Conservation (phyloP, 64 coral and sea anemone genomes). For the Montipora efflorescens region DNA sequence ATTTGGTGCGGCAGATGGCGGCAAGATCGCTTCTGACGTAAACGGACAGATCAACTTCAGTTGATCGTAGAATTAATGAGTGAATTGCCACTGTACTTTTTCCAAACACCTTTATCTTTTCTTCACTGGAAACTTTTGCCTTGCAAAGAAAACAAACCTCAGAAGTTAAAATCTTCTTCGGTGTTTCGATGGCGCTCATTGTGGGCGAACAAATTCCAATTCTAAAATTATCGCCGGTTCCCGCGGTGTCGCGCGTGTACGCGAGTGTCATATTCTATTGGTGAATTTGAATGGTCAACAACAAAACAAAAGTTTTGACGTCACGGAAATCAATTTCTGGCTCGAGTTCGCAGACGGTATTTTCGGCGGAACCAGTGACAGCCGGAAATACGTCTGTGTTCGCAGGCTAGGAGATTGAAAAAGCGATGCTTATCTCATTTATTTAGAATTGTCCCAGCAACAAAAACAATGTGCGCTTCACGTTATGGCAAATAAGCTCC, state of each 20-base stretch:
- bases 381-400: no score
- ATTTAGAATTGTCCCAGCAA: no score
- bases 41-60: not conserved
- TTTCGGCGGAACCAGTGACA: no score
- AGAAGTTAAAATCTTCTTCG: not conserved
- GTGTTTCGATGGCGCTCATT: not conserved
- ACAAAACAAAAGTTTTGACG: not conserved
- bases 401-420: no score
- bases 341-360: not conserved
- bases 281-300: conserved; percentile 1
- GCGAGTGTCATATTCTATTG: not conserved
- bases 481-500: no score
- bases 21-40: not conserved
- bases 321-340: not conserved
- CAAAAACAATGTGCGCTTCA: no score
- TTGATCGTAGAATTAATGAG: not conserved
- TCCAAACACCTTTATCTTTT: not conserved
- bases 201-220: not conserved
- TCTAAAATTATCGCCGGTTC: not conserved
- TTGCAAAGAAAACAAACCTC: conserved; percentile 2
- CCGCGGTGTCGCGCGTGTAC: not conserved
- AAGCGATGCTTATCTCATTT: no score
- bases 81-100: not conserved
- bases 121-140: not conserved
- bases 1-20: not conserved